Percentiles rank a stretch among this genome's conserved stretches.
These are phyloP conservation scores for Parazoanthus darwini DNA, from an alignment of 92 coral and sea anemone species.

Conservation along the genomic window DNA sequence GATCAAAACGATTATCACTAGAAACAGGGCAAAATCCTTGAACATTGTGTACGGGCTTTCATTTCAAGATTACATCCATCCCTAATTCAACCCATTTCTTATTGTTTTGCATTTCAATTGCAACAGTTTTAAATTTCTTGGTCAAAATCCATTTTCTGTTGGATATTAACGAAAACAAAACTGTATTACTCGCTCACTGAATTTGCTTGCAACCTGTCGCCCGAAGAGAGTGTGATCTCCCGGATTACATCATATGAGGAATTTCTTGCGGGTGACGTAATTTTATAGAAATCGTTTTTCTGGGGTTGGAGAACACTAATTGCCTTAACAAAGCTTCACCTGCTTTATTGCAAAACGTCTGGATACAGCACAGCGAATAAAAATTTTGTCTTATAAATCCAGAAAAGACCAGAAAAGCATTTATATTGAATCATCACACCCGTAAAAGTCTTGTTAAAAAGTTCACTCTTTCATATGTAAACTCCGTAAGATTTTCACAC, in stretches of 20 bases:
- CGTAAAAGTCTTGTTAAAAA: not conserved
- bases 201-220: constrained; percentile 24
- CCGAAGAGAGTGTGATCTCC: not conserved
- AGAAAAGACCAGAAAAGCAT: not conserved
- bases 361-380: not conserved
- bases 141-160: not conserved
- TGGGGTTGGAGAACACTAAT: not conserved
- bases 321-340: constrained; percentile 5
- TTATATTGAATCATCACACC: not conserved
- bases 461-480: not conserved
- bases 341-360: not conserved
- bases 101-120: constrained; percentile 22
- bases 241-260: constrained; percentile 79
- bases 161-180: not conserved
- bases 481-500: not conserved
- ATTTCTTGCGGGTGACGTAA: constrained; percentile 81
- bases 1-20: constrained; percentile 52
- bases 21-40: constrained; percentile 50
- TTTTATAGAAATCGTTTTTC: constrained; percentile 19
- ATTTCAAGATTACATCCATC: constrained; percentile 16
- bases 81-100: constrained; percentile 29
- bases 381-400: not conserved
- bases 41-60: constrained; percentile 48
- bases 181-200: constrained; percentile 7
- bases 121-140: not conserved